A percentile compares a stretch with the other conserved stretches of the same genome.
Evolutionary conservation across 2,888 invertebrate species (phyloP).

Genomic region (Noctua pronuba): DNA sequence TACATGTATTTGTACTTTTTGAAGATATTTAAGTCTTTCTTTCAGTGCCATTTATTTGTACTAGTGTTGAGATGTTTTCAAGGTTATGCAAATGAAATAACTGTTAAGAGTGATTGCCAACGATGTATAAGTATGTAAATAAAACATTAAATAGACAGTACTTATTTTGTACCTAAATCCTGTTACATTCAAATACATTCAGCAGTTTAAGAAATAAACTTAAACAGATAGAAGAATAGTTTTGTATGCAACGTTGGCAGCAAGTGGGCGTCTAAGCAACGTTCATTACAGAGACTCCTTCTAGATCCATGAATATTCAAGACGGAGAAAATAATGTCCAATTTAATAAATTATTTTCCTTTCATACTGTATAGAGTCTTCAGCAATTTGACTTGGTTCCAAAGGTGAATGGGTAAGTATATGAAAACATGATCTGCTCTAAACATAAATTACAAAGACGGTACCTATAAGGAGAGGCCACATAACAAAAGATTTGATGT

Average conservation of each 20-base stretch:
- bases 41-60: slow-evolving; percentile 2
- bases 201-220: neutral
- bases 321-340: neutral
- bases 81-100: slow-evolving; percentile 3
- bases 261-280: neutral
- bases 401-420: neutral
- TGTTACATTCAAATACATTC: neutral
- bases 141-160: neutral
- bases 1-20: neutral
- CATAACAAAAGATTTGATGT: neutral
- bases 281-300: slow-evolving; percentile 5
- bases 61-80: neutral
- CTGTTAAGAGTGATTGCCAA: neutral
- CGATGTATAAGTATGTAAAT: neutral
- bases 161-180: slow-evolving; percentile 1
- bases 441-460: neutral
- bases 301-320: slow-evolving; percentile 26
- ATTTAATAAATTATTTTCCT: slow-evolving; percentile 6
- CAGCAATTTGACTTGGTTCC: slow-evolving; percentile 1
- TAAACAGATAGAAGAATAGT: neutral
- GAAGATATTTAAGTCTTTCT: neutral
- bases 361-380: slow-evolving; percentile 3
- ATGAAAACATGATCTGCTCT: slow-evolving; percentile 14
- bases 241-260: slow-evolving; percentile 13
- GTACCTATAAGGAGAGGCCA: neutral